Evolutionary conservation across 92 coral and sea anemone genomes (phyloP), one percentile per base, ranked within the genome.

Genomic region (Galaxea fascicularis): DNA sequence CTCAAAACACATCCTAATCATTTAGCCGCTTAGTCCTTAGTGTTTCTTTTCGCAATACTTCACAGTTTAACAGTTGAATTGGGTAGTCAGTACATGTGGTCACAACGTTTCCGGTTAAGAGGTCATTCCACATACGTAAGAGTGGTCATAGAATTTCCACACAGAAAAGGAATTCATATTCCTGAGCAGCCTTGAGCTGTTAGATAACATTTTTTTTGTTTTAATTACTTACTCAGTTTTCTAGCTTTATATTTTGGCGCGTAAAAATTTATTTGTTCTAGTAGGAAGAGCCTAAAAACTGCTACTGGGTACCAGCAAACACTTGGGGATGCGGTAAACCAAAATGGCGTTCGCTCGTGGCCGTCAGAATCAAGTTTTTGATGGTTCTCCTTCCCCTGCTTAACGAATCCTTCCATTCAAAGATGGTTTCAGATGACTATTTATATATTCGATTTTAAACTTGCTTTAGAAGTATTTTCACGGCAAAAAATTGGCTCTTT

Each of bases 221-320:
- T 60, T 60, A n/a, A n/a, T n/a, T 60, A 24, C 66, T 60, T 60
- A 60, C 66, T 60, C 24, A 60, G 24, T 60, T 60, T 60, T 24
- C 20, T 22, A 18, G 66, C 20, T 60, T 60, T 60, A 60, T 60
- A 60, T 60, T 60, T 60, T 60, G 24, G 66, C 66, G 66, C 66
- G 4, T 60, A 3, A 60, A 60, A 60, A 60, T 60, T 0, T 60
- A 24, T 60, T 60, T 60, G 24, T 60, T 24, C 18, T 60, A 3
- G 18, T 1, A 60, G 66, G 18, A 17, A 24, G 66, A 60, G 66
- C 10, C 66, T 3, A 60, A 22, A 60, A 60, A 60, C 66, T 60
- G 20, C 20, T 60, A 60, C 20, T n/a, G n/a, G n/a, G 66, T 60
- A 60, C 28, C 1, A 18, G 28, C 24, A 60, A 60, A 60, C 66